Evolutionary conservation across 2,797 vertebrate species (phyloP), one percentile per base, ranked within the genome.

Genomic region (Myripristis jacobus): DNA sequence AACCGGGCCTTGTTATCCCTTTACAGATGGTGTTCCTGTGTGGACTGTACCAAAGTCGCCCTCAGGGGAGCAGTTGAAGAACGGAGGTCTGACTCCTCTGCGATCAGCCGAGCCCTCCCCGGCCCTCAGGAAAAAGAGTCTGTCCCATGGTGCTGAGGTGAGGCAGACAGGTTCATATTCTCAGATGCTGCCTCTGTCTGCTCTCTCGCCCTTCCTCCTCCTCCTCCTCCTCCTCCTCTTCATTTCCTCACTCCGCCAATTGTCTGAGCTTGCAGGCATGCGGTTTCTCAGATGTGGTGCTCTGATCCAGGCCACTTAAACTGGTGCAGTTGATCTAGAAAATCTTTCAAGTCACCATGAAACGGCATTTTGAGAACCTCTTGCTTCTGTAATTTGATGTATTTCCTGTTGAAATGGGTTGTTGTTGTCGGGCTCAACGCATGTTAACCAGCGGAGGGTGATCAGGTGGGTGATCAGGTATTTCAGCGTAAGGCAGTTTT

Each of bases 41-140:
- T 98, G 97, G 96, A 94, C 93, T 67, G 95, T 95, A 66, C 92
- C 96, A 91, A 96, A 96, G 93, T 96, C 96, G 0, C 94, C 95
- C 79, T 96, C 96, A 51, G 90, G 93, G 84, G 96, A 97, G 67
- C 93, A 92, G 81, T 83, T 96, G 92, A 97, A 95, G 93, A 97
- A 96, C 0, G 95, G 95, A 83, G 93, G 94, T 44, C 87, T 94
- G 84, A 94, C 95, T 82, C 94, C 96, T 75, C 92, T 95, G 15
- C 92, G 92, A 31, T 93, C 96, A 18, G 84, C 95, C 77, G 94
- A 95, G 57, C 95, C 95, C 44, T 94, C 93, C 79, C 92, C 93
- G 24, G 66, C 89, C 27, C 93, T 95, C 80, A 95, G 95, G 12
- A 95, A 87, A 46, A 92, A 82, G 19, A 85, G 83, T 59, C 80